These are phyloP conservation scores for Mactromeris polynyma DNA, from an alignment of 2,888 invertebrate species.

Conservation along the genomic window DNA sequence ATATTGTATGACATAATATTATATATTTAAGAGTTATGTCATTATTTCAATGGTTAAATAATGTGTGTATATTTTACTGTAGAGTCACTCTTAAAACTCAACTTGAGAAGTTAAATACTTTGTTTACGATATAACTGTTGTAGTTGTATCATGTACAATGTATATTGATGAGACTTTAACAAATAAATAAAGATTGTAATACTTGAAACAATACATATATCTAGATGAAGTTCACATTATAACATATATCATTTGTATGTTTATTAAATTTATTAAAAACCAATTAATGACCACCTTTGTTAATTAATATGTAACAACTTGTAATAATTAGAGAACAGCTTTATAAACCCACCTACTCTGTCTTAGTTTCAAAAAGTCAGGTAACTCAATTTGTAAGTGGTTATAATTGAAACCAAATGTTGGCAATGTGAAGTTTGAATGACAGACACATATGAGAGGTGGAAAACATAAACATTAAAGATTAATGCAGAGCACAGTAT, in stretches of 20 bases:
- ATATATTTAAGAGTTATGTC: no score
- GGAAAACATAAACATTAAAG: conserved; percentile 47
- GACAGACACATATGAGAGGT: conserved; percentile 50
- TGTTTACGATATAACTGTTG: no score
- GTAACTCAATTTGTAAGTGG: background rate
- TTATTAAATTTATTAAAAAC: background rate
- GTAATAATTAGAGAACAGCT: background rate
- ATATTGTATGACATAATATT: no score
- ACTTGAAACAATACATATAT: background rate
- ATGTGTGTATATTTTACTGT: no score
- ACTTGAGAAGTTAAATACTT: no score
- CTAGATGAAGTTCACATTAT: background rate
- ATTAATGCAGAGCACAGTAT: conserved; percentile 49
- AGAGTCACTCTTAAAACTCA: no score
- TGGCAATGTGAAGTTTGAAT: conserved; percentile 41
- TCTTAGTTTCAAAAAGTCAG: background rate
- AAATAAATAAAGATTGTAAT: no score
- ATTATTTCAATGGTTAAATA: no score
- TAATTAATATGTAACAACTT: background rate
- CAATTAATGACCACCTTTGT: background rate
- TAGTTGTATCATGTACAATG: no score
- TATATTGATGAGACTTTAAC: no score
- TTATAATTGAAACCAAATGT: conserved; percentile 57
- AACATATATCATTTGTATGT: background rate
- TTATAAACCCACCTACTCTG: background rate